Percentiles rank a stretch among this genome's conserved stretches.
Conservation (phyloP, 64 coral and sea anemone species). For the Stichodactyla mertensii region DNA sequence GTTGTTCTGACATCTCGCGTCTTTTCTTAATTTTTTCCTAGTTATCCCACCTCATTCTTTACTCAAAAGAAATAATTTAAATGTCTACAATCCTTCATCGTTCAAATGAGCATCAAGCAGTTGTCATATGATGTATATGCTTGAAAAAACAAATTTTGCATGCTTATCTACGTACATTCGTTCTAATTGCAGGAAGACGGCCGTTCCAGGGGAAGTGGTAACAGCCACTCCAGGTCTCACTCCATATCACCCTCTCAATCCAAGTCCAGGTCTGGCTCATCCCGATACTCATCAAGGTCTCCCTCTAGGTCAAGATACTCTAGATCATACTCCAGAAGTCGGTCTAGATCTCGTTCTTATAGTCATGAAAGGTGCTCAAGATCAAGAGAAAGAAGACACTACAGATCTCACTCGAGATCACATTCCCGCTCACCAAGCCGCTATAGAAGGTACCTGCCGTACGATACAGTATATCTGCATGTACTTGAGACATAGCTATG, state of each 20-base stretch:
- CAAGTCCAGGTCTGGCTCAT: slow-evolving; percentile 37
- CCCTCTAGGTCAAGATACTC: slow-evolving; percentile 63
- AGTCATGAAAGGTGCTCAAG: slow-evolving; percentile 41
- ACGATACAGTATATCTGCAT: neutral
- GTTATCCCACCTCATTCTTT: no score
- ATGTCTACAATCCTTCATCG: no score
- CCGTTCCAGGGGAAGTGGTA: neutral
- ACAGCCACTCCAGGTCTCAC: slow-evolving; percentile 47
- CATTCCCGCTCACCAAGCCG: slow-evolving; percentile 84
- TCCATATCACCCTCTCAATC: slow-evolving; percentile 70
- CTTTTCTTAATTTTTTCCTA: no score
- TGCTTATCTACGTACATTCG: neutral
- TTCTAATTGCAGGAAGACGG: neutral
- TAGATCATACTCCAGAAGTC: slow-evolving; percentile 44
- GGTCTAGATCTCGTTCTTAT: slow-evolving; percentile 55
- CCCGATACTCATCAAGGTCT: slow-evolving; percentile 39
- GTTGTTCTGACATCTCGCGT: no score
- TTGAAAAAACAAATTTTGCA: no score
- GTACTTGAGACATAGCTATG: no score
- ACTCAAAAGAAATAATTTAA: no score
- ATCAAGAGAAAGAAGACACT: slow-evolving; percentile 52
- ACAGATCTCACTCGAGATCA: slow-evolving; percentile 46
- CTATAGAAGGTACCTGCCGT: slow-evolving; percentile 2
- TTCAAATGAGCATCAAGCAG: no score
- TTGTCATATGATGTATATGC: no score